Evolutionary conservation across 2,888 invertebrate species (phyloP).

Genomic region (Ethmia dodecea): DNA sequence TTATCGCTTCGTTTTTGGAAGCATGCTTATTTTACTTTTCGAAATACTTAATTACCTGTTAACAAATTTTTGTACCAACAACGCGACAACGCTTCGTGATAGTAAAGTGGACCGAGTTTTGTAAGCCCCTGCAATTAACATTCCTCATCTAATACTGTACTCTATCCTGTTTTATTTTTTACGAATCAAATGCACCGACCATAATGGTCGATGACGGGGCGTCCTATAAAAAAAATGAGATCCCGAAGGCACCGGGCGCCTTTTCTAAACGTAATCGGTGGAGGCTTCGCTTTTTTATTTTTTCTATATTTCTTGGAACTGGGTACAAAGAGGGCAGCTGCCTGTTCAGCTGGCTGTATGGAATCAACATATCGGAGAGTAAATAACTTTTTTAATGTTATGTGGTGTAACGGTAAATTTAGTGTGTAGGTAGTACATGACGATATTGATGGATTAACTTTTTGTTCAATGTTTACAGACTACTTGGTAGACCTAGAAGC

Average conservation of each 20-base stretch:
- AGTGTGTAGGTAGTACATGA: too few relatives aligned
- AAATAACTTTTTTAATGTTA: slow-evolving; percentile 33
- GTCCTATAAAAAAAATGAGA: slow-evolving; percentile 42
- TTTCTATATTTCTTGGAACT: slow-evolving; percentile 53
- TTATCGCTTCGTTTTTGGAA: too few relatives aligned
- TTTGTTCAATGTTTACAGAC: too few relatives aligned
- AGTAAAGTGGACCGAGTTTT: too few relatives aligned
- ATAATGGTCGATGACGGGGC: slow-evolving; percentile 48
- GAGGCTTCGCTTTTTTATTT: slow-evolving; percentile 44
- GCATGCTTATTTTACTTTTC: too few relatives aligned
- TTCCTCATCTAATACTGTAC: slow-evolving; percentile 12
- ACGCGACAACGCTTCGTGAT: too few relatives aligned
- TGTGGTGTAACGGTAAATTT: slow-evolving; percentile 11
- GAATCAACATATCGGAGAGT: slow-evolving; percentile 28
- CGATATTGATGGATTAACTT: too few relatives aligned
- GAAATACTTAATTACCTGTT: too few relatives aligned
- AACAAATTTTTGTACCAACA: too few relatives aligned
- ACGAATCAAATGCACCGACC: slow-evolving; percentile 53
- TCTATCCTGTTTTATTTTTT: slow-evolving; percentile 3
- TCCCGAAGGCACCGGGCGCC: slow-evolving; percentile 50
- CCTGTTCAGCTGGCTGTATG: slow-evolving; percentile 52
- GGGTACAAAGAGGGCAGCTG: slow-evolving; percentile 66
- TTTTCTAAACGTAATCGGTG: slow-evolving; percentile 64
- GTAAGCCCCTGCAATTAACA: slow-evolving; percentile 13
- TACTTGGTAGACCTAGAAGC: too few relatives aligned